Evolutionary conservation across 2,113 vertebrate species (phyloP).

Genomic region (Eolophus roseicapilla): DNA sequence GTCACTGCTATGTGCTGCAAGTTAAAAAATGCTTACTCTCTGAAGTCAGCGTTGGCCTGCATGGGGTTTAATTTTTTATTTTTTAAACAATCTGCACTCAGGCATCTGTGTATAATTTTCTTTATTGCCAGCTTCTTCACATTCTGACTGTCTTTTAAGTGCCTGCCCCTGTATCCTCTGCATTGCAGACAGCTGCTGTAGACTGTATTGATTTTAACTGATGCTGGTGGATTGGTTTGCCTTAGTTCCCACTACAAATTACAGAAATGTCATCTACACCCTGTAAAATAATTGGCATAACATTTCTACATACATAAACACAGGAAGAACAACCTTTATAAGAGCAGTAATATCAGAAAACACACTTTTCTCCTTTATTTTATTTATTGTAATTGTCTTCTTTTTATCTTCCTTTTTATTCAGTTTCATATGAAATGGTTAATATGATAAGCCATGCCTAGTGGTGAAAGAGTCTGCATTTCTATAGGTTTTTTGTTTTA

Average conservation of each 20-base stretch:
- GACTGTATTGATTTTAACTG: constrained; percentile 21
- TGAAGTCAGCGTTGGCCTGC: not conserved
- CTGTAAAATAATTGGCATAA: not conserved
- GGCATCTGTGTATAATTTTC: not conserved
- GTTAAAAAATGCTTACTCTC: not conserved
- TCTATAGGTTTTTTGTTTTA: not conserved
- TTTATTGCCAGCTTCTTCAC: not conserved
- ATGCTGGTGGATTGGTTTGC: not conserved
- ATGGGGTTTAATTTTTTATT: not conserved
- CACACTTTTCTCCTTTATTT: not conserved
- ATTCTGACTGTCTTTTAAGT: not conserved
- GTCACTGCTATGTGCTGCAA: not conserved
- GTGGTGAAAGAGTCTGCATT: not conserved
- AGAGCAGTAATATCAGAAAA: not conserved
- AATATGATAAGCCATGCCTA: not conserved
- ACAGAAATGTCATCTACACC: not conserved
- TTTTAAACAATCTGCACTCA: not conserved
- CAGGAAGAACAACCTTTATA: not conserved
- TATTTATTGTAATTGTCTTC: not conserved
- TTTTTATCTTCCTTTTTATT: not conserved
- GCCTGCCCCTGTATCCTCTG: not conserved
- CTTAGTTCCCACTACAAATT: not conserved
- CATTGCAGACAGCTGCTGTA: constrained; percentile 19
- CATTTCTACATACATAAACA: not conserved
- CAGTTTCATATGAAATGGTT: not conserved